Conservation (phyloP, 2,888 invertebrate species). For the Drosophila kuntzei region DNA sequence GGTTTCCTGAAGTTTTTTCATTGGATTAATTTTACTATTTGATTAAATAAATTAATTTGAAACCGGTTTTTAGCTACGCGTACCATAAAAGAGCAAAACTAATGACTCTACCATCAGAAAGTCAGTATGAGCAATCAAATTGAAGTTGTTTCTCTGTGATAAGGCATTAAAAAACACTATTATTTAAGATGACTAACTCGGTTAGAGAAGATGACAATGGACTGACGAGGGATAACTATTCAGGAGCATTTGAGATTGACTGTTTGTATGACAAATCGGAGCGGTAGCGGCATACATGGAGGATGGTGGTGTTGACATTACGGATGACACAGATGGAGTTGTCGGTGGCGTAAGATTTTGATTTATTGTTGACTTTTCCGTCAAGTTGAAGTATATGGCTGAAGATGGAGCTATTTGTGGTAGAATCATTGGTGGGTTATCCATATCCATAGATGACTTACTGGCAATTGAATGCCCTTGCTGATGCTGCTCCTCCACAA, state of each 20-base stretch:
- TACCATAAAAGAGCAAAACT: not conserved
- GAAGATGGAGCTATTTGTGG: constrained; percentile 40
- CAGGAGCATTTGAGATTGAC: constrained; percentile 34
- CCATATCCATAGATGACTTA: constrained; percentile 31
- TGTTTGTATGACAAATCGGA: constrained; percentile 9
- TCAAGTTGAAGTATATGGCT: constrained; percentile 38
- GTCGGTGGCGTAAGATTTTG: constrained; percentile 22
- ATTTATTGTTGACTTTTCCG: constrained; percentile 24
- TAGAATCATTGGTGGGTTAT: constrained; percentile 58
- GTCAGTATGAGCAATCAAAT: not conserved
- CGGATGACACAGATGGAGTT: constrained; percentile 25
- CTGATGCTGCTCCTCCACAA: constrained; percentile 48
- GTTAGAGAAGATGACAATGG: constrained; percentile 25
- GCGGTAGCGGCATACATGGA: constrained; percentile 1
- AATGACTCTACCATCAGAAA: not conserved
- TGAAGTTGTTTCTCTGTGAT: not conserved
- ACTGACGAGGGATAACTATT: constrained; percentile 17
- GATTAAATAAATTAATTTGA: not conserved
- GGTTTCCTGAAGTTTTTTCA: not conserved
- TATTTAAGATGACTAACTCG: not conserved
- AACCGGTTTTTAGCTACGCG: not conserved
- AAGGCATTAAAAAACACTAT: too few species aligned
- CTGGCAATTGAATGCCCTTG: constrained; percentile 17
- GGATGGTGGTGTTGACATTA: not conserved
- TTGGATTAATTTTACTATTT: not conserved